Evolutionary conservation across 2,888 invertebrate species (phyloP).

Genomic region (Ethmia dodecea): DNA sequence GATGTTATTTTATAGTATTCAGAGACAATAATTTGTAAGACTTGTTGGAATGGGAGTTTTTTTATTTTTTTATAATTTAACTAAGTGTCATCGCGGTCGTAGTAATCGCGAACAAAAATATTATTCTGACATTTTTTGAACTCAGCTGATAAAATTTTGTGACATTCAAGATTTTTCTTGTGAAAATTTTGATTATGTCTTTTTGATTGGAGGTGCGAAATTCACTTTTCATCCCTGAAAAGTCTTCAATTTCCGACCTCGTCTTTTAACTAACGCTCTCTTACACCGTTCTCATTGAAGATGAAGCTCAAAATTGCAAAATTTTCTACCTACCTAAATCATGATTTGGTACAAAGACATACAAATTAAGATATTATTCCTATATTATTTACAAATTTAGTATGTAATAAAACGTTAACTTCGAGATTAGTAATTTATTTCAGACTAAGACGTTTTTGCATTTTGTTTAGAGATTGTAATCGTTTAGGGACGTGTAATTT

Average conservation of each 20-base stretch:
- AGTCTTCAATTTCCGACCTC: constrained; percentile 50
- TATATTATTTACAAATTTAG: constrained; percentile 63
- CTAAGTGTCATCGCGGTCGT: background rate
- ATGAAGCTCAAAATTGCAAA: constrained; percentile 44
- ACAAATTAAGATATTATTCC: constrained; percentile 71
- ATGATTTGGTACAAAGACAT: constrained; percentile 72
- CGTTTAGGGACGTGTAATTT: constrained; percentile 50
- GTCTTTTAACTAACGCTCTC: constrained; percentile 40
- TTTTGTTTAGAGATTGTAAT: constrained; percentile 59
- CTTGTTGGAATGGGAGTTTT: background rate
- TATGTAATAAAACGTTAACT: constrained; percentile 36
- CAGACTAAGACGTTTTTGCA: constrained; percentile 58
- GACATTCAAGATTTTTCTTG: constrained; percentile 63
- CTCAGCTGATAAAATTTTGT: background rate
- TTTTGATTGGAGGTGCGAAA: constrained; percentile 40
- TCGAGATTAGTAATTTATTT: constrained; percentile 64
- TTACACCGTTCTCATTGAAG: constrained; percentile 33
- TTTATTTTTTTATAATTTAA: background rate
- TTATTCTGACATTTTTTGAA: background rate
- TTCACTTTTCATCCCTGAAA: constrained; percentile 62
- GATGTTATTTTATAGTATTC: background rate
- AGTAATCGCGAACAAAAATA: background rate
- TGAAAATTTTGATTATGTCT: constrained; percentile 64
- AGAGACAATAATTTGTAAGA: constrained; percentile 1
- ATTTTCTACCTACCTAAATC: constrained; percentile 41